phyloP scores from a whole-genome alignment of 2,797 vertebrate genomes.

The Champsocephalus esox region DNA sequence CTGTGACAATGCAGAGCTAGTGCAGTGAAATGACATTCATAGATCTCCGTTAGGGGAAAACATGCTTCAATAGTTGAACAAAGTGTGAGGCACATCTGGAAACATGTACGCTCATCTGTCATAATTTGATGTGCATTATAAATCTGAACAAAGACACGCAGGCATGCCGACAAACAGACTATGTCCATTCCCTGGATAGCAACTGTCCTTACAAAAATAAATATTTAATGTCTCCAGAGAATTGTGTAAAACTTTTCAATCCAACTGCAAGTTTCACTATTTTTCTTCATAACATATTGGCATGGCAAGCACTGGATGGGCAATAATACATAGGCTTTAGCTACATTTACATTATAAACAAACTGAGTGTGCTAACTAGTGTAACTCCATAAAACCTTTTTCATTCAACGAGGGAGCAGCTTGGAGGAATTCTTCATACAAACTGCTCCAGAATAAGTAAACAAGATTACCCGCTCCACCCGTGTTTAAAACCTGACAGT shows the following conservation, averaged over 20 bases:
- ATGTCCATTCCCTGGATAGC: background rate
- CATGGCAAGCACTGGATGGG: background rate
- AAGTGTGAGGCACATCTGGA: constrained; percentile 55
- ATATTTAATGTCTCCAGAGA: constrained; percentile 4
- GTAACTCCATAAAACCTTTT: background rate
- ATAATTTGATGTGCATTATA: constrained; percentile 55
- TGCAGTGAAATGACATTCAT: constrained; percentile 63
- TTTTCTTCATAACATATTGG: background rate
- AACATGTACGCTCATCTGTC: constrained; percentile 63
- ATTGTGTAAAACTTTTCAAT: constrained; percentile 16
- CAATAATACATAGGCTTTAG: background rate
- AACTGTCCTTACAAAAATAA: constrained; percentile 9
- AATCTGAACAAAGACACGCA: constrained; percentile 9
- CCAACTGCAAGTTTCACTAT: background rate
- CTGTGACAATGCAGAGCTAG: constrained; percentile 26
- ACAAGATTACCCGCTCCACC: background rate
- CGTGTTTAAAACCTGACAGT: no score
- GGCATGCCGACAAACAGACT: background rate
- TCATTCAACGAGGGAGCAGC: background rate
- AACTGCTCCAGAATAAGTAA: background rate
- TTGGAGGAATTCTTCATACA: background rate
- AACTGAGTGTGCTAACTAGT: background rate
- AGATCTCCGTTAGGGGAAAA: constrained; percentile 64
- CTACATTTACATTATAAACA: background rate
- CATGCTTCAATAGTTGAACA: constrained; percentile 49